Evolutionary conservation across 2,888 invertebrate species (phyloP), one percentile per base, ranked within the genome.

Genomic region (Limulus polyphemus): DNA sequence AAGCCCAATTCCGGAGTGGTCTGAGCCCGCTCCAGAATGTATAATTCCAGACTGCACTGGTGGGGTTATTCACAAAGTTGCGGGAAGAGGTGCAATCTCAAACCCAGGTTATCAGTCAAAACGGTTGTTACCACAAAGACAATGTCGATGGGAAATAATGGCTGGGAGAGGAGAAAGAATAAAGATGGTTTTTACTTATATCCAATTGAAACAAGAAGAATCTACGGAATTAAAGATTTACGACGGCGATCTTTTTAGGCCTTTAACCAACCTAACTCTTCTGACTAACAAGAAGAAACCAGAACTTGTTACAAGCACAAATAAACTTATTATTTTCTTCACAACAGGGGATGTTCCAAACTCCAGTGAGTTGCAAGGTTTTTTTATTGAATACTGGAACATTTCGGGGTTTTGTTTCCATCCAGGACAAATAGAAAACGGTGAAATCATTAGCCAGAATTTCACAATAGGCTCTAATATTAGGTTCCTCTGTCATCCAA

Each of bases 1-100:
- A 46, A 60, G 52, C 12, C 65, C 65, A 4, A 63, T 65, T 1
- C 64, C 66, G 11, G 57, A 59, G n/a, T 66, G 66, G 66, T 60
- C 55, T 49, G 55, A 46, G 14, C 60, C 55, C 54, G 48, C 59
- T 9, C 66, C 66, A 1, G 62, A 64, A 54, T 66, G 66, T 54
- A 47, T 57, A 14, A 50, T 66, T n/a, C 55, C 49, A 47, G 61
- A 66, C 47, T 66, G 66, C 48, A 60, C 54, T 16, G 55, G 57
- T 32, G 64, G 59, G 11, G 49, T 62, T 11, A 54, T 64, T 16
- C 52, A 54, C 12, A 58, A 51, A 13, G 57, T 14, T 32, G n/a
- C 54, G 1, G 66, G 63, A 16, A 16, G 32, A 13, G 54, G 13
- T 14, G 63, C 63, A 16, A 62, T 66, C 48, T 62, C 66, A 11